Conservation (phyloP, 1,140 invertebrate genomes). For the Lycorma delicatula region DNA sequence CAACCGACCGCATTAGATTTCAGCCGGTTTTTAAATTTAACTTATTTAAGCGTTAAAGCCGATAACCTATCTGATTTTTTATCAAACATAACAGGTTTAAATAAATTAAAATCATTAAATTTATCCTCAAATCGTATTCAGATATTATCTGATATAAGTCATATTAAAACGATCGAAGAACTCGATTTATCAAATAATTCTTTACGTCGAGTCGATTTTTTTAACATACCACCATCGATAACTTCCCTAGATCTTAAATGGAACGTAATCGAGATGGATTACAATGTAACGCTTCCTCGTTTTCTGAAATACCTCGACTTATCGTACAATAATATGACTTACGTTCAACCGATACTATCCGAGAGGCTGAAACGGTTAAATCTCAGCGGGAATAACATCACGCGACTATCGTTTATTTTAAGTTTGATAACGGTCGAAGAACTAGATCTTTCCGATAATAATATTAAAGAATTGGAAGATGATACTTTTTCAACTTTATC, state of each 20-base stretch:
- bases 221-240: too few relatives aligned
- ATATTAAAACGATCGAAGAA: too few relatives aligned
- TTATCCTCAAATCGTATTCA: too few relatives aligned
- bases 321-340: constrained; percentile 4
- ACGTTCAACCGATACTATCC: background rate
- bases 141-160: too few relatives aligned
- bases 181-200: too few relatives aligned
- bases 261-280: background rate
- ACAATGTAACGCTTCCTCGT: background rate
- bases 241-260: background rate
- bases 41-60: too few relatives aligned
- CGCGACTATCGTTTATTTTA: background rate
- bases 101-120: too few relatives aligned
- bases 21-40: too few relatives aligned
- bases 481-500: constrained; percentile 41
- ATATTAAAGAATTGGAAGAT: constrained; percentile 39
- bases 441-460: constrained; percentile 42
- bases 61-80: too few relatives aligned
- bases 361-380: constrained; percentile 5
- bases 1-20: too few relatives aligned
- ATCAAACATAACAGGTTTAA: too few relatives aligned
- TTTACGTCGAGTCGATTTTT: too few relatives aligned
- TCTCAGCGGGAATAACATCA: constrained; percentile 7
- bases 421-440: constrained; percentile 14
- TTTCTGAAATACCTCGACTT: background rate